Percentiles rank a stretch among this genome's conserved stretches.
These are phyloP conservation scores for Phlogophora meticulosa DNA, from an alignment of 2,888 invertebrate species.

Conservation along the genomic window DNA sequence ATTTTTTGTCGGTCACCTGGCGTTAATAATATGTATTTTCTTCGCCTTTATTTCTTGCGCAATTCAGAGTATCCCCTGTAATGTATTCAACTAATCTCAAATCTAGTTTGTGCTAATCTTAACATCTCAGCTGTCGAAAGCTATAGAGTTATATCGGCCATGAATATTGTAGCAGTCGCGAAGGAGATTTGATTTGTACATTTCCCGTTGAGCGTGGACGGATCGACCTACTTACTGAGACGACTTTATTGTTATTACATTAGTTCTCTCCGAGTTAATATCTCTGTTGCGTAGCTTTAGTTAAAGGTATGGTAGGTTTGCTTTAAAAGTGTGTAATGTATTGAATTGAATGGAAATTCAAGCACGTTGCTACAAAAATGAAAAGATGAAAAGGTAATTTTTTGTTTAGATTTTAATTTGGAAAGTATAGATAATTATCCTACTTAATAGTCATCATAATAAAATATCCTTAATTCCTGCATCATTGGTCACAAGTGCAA, in stretches of 20 bases:
- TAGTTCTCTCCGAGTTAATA: slow-evolving; percentile 12
- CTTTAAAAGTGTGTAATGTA: neutral
- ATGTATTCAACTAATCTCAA: neutral
- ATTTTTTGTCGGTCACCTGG: no score
- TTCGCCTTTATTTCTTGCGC: no score
- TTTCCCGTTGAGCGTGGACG: slow-evolving; percentile 70
- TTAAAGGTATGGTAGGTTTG: neutral
- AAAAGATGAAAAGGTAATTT: no score
- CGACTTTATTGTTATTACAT: slow-evolving; percentile 26
- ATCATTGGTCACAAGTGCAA: no score
- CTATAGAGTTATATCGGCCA: slow-evolving; percentile 32
- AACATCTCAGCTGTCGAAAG: slow-evolving; percentile 12
- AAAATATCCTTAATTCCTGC: no score
- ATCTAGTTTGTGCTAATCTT: neutral
- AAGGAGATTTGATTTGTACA: slow-evolving; percentile 77
- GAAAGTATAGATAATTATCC: no score
- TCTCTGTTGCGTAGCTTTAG: slow-evolving; percentile 11
- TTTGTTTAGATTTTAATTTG: no score
- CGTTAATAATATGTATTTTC: no score
- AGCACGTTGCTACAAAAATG: no score
- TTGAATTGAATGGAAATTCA: neutral
- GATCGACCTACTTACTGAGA: slow-evolving; percentile 47
- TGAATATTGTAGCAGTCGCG: slow-evolving; percentile 77
- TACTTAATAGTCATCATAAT: no score
- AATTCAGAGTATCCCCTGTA: no score